Conservation (phyloP, 1,140 invertebrate genomes). For the Mesaphorura yosii region DNA sequence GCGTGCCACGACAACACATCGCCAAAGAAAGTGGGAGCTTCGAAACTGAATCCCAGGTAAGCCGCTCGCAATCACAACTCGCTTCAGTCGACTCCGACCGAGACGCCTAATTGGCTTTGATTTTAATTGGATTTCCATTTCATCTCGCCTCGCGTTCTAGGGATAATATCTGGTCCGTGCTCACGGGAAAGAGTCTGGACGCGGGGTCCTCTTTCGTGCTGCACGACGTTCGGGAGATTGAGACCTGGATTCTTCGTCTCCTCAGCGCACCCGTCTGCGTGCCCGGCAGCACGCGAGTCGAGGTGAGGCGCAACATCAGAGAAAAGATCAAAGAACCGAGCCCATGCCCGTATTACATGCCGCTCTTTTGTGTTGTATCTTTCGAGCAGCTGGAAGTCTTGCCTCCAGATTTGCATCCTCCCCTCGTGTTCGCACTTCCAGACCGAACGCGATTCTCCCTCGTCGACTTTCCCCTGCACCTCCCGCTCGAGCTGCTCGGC, state of each 20-base stretch:
- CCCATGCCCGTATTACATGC: no score
- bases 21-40: slow-evolving; percentile 73
- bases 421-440: slow-evolving; percentile 87
- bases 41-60: slow-evolving; percentile 68
- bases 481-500: slow-evolving; percentile 91
- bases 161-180: slow-evolving; percentile 82
- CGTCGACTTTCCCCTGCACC: slow-evolving; percentile 94
- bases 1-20: slow-evolving; percentile 89
- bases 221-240: slow-evolving; percentile 93
- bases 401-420: slow-evolving; percentile 70
- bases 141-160: no score
- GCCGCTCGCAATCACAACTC: no score
- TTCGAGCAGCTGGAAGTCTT: slow-evolving; percentile 66
- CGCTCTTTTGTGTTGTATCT: no score
- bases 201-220: slow-evolving; percentile 68
- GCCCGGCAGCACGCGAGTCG: slow-evolving; percentile 87
- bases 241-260: slow-evolving; percentile 93
- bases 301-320: slow-evolving; percentile 48
- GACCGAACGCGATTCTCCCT: slow-evolving; percentile 92
- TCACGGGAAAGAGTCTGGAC: slow-evolving; percentile 60
- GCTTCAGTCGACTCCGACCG: no score
- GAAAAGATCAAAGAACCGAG: no score
- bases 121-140: slow-evolving; percentile 22
- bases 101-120: neutral
- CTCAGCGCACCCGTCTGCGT: slow-evolving; percentile 94